phyloP scores from a whole-genome alignment of 2,888 invertebrate species.

The Temnothorax unifasciatus region DNA sequence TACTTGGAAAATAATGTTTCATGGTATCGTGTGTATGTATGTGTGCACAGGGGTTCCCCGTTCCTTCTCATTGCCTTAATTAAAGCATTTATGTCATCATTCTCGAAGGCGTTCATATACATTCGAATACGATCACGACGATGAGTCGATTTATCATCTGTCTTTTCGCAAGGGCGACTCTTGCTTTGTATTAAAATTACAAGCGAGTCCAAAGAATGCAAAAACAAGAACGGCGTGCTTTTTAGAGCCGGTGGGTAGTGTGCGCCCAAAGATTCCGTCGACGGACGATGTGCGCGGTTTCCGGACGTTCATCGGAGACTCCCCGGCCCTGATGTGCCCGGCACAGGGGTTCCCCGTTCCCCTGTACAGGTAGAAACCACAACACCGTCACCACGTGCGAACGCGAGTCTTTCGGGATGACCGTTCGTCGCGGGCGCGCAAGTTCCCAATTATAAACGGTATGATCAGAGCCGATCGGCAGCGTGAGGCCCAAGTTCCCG shows the following conservation, averaged over 20 bases:
- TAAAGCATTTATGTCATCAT: constrained; percentile 84
- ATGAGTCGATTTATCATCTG: neutral
- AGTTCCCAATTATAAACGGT: constrained; percentile 49
- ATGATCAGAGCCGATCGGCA: constrained; percentile 88
- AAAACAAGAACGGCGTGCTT: constrained; percentile 65
- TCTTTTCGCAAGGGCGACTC: neutral
- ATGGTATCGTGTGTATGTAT: constrained; percentile 90
- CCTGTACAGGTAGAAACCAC: constrained; percentile 85
- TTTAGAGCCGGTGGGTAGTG: constrained; percentile 91
- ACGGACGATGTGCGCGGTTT: constrained; percentile 89
- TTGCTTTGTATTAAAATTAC: neutral
- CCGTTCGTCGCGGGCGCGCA: constrained; percentile 41
- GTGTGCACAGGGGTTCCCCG: constrained; percentile 91
- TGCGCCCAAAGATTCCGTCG: constrained; percentile 90
- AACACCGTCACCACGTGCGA: neutral
- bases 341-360: constrained; percentile 91
- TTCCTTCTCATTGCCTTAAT: constrained; percentile 86
- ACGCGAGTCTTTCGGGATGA: constrained; percentile 50
- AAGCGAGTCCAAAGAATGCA: neutral
- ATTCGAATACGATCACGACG: neutral
- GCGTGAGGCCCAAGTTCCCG: constrained; percentile 88
- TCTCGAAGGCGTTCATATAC: neutral
- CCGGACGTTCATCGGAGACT: constrained; percentile 86
- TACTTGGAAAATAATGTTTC: constrained; percentile 72
- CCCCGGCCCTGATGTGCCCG: constrained; percentile 90